These are phyloP conservation scores for Argyrosomus japonicus DNA, from an alignment of 2,113 vertebrate species.

Conservation along the genomic window DNA sequence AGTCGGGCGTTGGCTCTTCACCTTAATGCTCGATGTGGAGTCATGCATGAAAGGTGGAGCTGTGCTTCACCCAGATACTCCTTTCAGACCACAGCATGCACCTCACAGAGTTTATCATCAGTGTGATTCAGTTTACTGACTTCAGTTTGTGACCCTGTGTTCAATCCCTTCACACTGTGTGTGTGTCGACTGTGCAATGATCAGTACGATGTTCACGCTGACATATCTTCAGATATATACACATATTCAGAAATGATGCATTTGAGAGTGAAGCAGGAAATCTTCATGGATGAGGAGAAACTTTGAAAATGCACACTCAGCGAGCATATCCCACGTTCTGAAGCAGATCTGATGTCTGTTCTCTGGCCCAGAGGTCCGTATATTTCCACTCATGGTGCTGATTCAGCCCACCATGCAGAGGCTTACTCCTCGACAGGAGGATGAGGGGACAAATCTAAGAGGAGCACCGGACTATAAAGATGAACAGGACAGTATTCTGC, in stretches of 20 bases:
- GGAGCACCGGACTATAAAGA: too few relatives aligned
- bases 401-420: constrained; percentile 40
- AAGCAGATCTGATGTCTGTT: constrained; percentile 23
- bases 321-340: constrained; percentile 10
- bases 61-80: not conserved
- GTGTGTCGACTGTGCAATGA: too few relatives aligned
- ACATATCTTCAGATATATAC: too few relatives aligned
- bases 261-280: not conserved
- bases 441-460: too few relatives aligned
- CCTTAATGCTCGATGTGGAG: constrained; percentile 16
- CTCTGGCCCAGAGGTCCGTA: constrained; percentile 29
- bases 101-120: not conserved
- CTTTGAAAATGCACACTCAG: constrained; percentile 27
- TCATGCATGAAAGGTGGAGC: too few relatives aligned
- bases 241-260: not conserved
- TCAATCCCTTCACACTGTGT: not conserved
- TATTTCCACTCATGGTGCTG: constrained; percentile 46
- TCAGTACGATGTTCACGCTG: too few relatives aligned
- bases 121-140: not conserved
- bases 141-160: not conserved
- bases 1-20: constrained; percentile 30
- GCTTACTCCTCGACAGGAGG: not conserved
- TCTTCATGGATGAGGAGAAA: not conserved
- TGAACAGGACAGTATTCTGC: too few relatives aligned
- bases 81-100: not conserved